Percentiles rank a stretch among this genome's conserved stretches.
Conservation (phyloP, 2,888 invertebrate genomes). For the Clivina fossor region DNA sequence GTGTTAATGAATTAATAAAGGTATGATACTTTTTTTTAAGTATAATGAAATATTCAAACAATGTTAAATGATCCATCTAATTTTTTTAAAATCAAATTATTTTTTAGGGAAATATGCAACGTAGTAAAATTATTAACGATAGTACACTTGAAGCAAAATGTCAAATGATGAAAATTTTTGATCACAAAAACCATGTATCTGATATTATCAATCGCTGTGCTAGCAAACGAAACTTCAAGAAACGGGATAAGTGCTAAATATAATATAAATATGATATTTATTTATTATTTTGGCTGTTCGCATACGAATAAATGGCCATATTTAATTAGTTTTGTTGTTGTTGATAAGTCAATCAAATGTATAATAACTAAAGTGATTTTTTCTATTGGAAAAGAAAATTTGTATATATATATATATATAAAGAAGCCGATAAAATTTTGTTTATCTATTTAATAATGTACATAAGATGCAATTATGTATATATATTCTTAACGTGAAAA, state of each 20-base stretch:
- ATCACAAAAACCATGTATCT: slow-evolving; percentile 84
- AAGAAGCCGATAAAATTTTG: not conserved
- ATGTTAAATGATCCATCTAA: slow-evolving; percentile 16
- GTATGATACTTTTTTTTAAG: slow-evolving; percentile 48
- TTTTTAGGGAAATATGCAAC: slow-evolving; percentile 88
- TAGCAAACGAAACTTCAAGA: slow-evolving; percentile 89
- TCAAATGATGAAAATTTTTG: slow-evolving; percentile 86
- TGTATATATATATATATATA: not conserved
- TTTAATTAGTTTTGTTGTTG: not conserved
- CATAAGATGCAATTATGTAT: no score
- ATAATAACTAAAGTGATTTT: not conserved
- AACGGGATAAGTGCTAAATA: slow-evolving; percentile 73
- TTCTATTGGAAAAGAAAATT: not conserved
- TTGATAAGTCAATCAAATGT: not conserved
- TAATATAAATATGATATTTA: no score
- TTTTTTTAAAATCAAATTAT: slow-evolving; percentile 17
- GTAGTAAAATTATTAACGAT: slow-evolving; percentile 89
- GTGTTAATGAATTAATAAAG: slow-evolving; percentile 64
- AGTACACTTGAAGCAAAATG: slow-evolving; percentile 86
- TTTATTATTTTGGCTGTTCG: no score
- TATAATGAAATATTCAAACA: not conserved
- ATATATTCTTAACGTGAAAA: no score
- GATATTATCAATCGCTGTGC: slow-evolving; percentile 90
- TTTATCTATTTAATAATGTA: no score
- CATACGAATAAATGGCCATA: not conserved